These are phyloP conservation scores for Mactra quadrangularis DNA, from an alignment of 1,140 invertebrate genomes.

Conservation along the genomic window DNA sequence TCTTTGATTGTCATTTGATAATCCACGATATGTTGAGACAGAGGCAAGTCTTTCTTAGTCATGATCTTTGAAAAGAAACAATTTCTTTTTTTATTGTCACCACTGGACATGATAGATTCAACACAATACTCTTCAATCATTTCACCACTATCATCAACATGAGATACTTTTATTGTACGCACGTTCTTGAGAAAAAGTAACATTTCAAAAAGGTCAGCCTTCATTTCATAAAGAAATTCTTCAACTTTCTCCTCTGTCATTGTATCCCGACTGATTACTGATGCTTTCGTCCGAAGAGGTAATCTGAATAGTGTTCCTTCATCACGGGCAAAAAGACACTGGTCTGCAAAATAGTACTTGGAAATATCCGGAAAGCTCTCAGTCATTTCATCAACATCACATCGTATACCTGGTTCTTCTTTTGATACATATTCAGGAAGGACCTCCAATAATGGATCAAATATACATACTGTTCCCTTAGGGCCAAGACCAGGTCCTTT, in stretches of 20 bases:
- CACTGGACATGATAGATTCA: constrained; percentile 42
- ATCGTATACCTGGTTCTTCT: constrained; percentile 69
- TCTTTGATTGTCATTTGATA: constrained; percentile 59
- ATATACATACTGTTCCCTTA: constrained; percentile 70
- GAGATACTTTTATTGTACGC: constrained; percentile 43
- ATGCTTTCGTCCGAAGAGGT: constrained; percentile 65
- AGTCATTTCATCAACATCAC: constrained; percentile 58
- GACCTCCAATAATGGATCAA: constrained; percentile 77
- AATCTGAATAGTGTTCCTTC: constrained; percentile 70
- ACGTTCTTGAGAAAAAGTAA: constrained; percentile 77
- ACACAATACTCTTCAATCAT: constrained; percentile 60
- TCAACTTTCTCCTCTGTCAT: constrained; percentile 64
- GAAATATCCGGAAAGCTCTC: constrained; percentile 70
- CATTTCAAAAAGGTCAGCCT: constrained; percentile 62
- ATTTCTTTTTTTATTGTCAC: constrained; percentile 47
- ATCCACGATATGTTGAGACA: constrained; percentile 22
- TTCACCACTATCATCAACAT: constrained; percentile 7
- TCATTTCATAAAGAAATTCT: constrained; percentile 72
- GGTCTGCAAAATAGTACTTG: constrained; percentile 57
- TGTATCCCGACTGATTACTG: constrained; percentile 72
- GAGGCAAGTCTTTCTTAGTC: not conserved
- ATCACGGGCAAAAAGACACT: not conserved
- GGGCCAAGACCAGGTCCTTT: constrained; percentile 63
- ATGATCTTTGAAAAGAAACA: constrained; percentile 48
- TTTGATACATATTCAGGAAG: constrained; percentile 61